These are phyloP conservation scores for Melieria omissa DNA, from an alignment of 2,888 invertebrate species.

Conservation along the genomic window DNA sequence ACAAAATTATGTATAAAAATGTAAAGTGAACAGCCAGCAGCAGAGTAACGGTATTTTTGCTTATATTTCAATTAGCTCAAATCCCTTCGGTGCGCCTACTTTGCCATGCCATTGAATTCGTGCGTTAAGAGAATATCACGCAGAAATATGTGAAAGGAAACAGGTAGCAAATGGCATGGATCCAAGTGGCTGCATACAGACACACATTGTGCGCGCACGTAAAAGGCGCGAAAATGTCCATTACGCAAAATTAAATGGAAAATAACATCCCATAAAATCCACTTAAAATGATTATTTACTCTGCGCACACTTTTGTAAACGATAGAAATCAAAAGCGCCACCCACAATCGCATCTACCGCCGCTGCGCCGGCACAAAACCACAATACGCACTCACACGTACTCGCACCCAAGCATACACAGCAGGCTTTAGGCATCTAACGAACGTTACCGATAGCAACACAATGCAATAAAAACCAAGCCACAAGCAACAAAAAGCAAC, in stretches of 20 bases:
- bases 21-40: no score
- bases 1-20: no score
- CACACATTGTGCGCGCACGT: no score
- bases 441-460: neutral
- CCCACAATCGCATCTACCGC: neutral
- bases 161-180: no score
- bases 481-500: neutral
- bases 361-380: neutral
- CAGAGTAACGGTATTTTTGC: no score
- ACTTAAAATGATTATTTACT: conserved; percentile 7
- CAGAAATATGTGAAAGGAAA: no score
- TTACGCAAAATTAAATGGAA: neutral
- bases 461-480: neutral
- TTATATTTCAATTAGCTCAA: no score
- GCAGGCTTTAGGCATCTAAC: neutral
- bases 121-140: no score
- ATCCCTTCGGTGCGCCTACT: no score
- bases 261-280: neutral
- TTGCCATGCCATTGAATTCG: no score
- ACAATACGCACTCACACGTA: conserved; percentile 15
- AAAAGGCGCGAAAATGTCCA: no score
- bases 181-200: no score
- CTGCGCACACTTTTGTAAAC: neutral
- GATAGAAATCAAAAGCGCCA: neutral
- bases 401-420: conserved; percentile 17